These are phyloP conservation scores for Scomber japonicus DNA, from an alignment of 2,113 vertebrate genomes.

Conservation along the genomic window DNA sequence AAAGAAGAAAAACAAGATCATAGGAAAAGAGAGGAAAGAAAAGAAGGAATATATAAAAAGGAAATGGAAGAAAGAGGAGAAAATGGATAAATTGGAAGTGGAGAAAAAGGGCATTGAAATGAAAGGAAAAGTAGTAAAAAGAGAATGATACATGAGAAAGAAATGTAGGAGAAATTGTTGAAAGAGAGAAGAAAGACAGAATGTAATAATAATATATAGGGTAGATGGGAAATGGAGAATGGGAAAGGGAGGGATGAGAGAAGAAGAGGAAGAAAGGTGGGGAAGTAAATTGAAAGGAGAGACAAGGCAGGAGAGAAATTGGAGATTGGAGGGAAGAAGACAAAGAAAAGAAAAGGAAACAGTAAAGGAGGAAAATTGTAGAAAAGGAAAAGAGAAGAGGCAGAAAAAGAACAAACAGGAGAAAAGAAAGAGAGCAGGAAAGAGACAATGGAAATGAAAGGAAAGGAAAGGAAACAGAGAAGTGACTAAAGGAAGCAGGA, in stretches of 20 bases:
- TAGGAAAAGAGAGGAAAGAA: not conserved
- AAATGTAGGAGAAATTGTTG: too few species aligned
- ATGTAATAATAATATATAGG: too few species aligned
- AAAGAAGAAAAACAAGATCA: not conserved
- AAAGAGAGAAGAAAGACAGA: too few species aligned
- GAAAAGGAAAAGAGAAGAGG: too few species aligned
- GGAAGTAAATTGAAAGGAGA: not conserved
- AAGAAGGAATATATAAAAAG: not conserved
- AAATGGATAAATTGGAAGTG: not conserved
- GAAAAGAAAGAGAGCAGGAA: too few species aligned
- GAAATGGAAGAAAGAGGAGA: not conserved
- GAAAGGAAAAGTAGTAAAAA: too few species aligned
- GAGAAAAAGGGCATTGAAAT: not conserved
- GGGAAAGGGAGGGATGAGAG: not conserved
- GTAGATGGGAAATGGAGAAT: too few species aligned
- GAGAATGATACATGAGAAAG: too few species aligned
- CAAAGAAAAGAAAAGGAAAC: not conserved
- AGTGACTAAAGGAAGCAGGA: too few species aligned
- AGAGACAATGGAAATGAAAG: too few species aligned
- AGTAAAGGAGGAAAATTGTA: too few species aligned
- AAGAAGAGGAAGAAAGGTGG: not conserved
- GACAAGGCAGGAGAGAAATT: not conserved
- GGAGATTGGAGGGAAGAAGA: not conserved
- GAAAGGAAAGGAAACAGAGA: too few species aligned
- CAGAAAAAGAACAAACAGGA: not conserved